A percentile compares a stretch with the other conserved stretches of the same genome.
Evolutionary conservation across 2,888 invertebrate species (phyloP).

Genomic region (Microplitis deprimator): DNA sequence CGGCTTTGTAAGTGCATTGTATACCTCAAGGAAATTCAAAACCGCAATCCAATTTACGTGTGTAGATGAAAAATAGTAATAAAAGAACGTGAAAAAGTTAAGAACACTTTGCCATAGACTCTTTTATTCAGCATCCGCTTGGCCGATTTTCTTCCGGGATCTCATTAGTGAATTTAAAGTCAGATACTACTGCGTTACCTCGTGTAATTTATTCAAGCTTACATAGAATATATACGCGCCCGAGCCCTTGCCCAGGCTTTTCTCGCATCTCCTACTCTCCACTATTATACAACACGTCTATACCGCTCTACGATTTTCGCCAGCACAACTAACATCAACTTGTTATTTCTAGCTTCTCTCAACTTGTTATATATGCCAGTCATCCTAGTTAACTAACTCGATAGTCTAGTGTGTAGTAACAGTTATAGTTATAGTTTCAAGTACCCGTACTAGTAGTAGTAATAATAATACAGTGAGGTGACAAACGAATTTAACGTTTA

Average conservation of each 20-base stretch:
- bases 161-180: slow-evolving; percentile 36
- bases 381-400: slow-evolving; percentile 36
- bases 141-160: slow-evolving; percentile 25
- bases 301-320: not conserved
- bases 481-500: slow-evolving; percentile 38
- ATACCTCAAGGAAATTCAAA: not conserved
- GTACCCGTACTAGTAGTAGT: not conserved
- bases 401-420: not conserved
- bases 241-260: slow-evolving; percentile 1
- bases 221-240: not conserved
- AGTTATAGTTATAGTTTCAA: not conserved
- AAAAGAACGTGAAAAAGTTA: not conserved
- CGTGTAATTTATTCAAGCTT: slow-evolving; percentile 36
- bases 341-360: slow-evolving; percentile 31
- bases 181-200: slow-evolving; percentile 14
- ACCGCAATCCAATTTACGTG: slow-evolving; percentile 21
- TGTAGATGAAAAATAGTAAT: not conserved
- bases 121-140: slow-evolving; percentile 25
- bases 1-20: not conserved
- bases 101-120: not conserved
- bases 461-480: slow-evolving; percentile 3
- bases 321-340: slow-evolving; percentile 9
- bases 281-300: slow-evolving; percentile 2
- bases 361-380: slow-evolving; percentile 41
- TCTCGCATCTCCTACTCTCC: slow-evolving; percentile 11